These are phyloP conservation scores for human (Homo sapiens) DNA, from an alignment of 2,113 vertebrate species.

Conservation along the genomic window GRCh38 chr2:143430001-143430500, in stretches of 20 bases:
- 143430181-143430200: constrained; percentile 85
- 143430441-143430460: constrained; percentile 81
- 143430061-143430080: constrained; percentile 89
- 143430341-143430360: constrained; percentile 81
- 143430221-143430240: constrained; percentile 88
- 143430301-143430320: constrained; percentile 84
- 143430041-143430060: constrained; percentile 89
- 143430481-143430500: constrained; percentile 70
- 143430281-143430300: constrained; percentile 83
- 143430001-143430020: constrained; percentile 90
- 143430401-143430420: constrained; percentile 81
- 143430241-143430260: constrained; percentile 88
- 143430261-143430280: constrained; percentile 84
- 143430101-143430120: constrained; percentile 92
- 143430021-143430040: constrained; percentile 87
- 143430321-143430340: constrained; percentile 80
- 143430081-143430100: constrained; percentile 87
- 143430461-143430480: constrained; percentile 79
- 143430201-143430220: constrained; percentile 90
- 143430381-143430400: constrained; percentile 77
- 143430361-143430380: constrained; percentile 78
- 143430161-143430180: constrained; percentile 88
- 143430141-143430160: constrained; percentile 91
- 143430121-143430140: constrained; percentile 88
- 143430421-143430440: constrained; percentile 81